Base-by-base conservation (phyloP, 1,140 invertebrate species). In the Brachionus paranguensis region DNA sequence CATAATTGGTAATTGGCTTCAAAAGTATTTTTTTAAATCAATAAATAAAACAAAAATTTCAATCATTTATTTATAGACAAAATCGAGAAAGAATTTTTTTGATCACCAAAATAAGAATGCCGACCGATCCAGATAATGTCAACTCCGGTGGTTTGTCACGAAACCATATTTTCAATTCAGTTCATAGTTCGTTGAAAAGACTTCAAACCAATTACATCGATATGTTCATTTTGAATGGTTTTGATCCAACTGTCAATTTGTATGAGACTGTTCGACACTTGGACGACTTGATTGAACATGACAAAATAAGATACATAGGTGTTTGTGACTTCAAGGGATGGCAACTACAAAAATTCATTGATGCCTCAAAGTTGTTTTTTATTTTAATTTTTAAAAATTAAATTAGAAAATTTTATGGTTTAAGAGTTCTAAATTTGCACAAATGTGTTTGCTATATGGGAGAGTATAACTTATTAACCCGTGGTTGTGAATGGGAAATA, bases 1-100 rank as follows among this genome's bases (percentile, higher is more conserved):
- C n/a, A 88, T 89, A 20, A 72, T 88, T 27, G 88, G 88, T 1
- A 86, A 78, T 24, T 88, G 88, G 88, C 74, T 88, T 2, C 68
- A 85, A 83, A 87, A 85, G 87, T 87, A 86, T 43, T 86, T 29
- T 50, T 85, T 20, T 86, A 87, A 83, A 12, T n/a, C 6, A 11
- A 47, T 37, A 7, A 37, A 37, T 0, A 37, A 7, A 37, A 7
- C 4, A 37, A 37, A 37, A 37, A 37, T 37, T 37, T 37, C 1
- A 37, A 37, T 37, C 0, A 37, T 50, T 14, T 3, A 17, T 29
- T 45, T 45, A 12, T 27, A 84, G 83, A 14, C 84, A 78, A 50
- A 27, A 78, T 20, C 53, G 84, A 24, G 79, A 85, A n/a, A 68
- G 55, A 33, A 60, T 85, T n/a, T 50, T 84, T 11, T 14, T 85